phyloP scores from a whole-genome alignment of 2,113 vertebrate species.

The Nothobranchius furzeri region DNA sequence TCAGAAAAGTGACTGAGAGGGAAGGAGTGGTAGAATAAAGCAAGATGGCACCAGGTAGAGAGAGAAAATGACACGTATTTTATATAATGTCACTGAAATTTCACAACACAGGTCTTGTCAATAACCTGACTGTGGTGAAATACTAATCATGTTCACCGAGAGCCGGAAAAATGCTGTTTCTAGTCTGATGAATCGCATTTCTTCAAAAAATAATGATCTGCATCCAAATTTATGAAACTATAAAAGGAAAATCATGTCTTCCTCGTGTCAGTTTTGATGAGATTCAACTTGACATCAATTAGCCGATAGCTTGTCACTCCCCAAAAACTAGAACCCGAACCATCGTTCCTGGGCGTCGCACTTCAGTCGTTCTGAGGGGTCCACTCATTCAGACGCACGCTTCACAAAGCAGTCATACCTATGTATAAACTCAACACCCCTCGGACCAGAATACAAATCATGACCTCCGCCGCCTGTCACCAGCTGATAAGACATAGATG shows the following conservation, averaged over 20 bases:
- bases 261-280: neutral
- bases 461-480: constrained; percentile 50
- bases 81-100: no score
- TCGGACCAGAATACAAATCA: constrained; percentile 57
- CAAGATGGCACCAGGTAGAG: no score
- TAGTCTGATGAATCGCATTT: no score
- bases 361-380: constrained; percentile 51
- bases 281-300: constrained; percentile 32
- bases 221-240: neutral
- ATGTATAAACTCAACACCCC: constrained; percentile 47
- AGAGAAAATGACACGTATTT: no score
- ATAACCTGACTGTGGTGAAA: no score
- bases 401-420: constrained; percentile 47
- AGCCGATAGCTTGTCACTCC: constrained; percentile 19
- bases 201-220: no score
- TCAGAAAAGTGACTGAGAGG: neutral
- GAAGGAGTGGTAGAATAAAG: no score
- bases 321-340: constrained; percentile 52
- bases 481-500: constrained; percentile 46
- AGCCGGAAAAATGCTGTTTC: no score
- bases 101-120: no score
- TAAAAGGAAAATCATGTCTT: neutral
- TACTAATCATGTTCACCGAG: no score
- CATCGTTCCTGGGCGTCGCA: constrained; percentile 17
- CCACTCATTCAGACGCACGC: constrained; percentile 22